These are phyloP conservation scores for Andrena bucephala DNA, from an alignment of 2,888 invertebrate species.

Conservation along the genomic window DNA sequence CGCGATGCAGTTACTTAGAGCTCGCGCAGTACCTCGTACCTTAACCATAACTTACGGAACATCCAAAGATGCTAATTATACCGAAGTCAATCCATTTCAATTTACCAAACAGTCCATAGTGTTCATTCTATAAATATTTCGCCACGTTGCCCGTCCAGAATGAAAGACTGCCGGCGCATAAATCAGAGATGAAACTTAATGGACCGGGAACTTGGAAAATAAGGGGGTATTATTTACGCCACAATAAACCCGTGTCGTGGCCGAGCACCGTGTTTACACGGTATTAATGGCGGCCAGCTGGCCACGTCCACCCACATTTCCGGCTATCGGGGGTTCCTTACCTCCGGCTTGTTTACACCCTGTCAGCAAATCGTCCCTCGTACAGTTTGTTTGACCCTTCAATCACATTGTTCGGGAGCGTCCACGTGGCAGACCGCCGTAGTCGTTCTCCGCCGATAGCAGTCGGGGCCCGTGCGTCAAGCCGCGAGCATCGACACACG, in stretches of 20 bases:
- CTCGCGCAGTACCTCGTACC: background rate
- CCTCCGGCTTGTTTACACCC: background rate
- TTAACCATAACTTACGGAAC: background rate
- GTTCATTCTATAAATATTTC: background rate
- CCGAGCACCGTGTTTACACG: constrained; percentile 16
- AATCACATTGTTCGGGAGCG: background rate
- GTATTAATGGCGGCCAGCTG: constrained; percentile 19
- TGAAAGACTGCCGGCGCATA: constrained; percentile 23
- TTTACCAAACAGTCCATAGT: constrained; percentile 2
- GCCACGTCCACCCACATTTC: constrained; percentile 26
- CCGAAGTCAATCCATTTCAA: background rate
- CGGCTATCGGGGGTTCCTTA: constrained; percentile 12
- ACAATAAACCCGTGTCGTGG: constrained; percentile 3
- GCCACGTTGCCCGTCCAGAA: constrained; percentile 38
- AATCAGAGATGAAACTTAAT: constrained; percentile 34
- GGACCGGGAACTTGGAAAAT: constrained; percentile 4
- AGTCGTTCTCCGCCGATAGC: background rate
- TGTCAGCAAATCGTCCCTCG: background rate
- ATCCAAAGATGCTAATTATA: background rate
- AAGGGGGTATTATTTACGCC: constrained; percentile 31
- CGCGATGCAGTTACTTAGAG: background rate
- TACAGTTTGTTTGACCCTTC: background rate
- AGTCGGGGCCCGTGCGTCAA: background rate
- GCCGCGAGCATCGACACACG: background rate
- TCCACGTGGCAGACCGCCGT: background rate